Conservation (phyloP, 2,113 vertebrate genomes). For the Cyanocitta stelleri region DNA sequence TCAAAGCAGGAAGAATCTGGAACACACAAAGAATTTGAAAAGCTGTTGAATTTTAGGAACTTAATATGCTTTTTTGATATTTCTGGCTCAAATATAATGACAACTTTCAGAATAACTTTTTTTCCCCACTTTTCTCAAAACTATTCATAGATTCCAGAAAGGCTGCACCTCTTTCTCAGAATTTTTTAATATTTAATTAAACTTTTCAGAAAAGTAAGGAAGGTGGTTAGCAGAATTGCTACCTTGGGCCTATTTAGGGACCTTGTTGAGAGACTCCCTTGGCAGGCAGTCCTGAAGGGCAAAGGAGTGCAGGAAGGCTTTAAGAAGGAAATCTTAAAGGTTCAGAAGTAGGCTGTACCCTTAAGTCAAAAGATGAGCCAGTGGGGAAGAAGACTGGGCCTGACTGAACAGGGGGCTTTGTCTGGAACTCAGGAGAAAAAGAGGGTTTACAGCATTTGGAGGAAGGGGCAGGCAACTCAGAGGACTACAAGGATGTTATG, state of each 20-base stretch:
- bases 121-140: neutral
- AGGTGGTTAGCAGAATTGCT: neutral
- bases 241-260: neutral
- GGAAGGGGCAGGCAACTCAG: neutral
- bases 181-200: neutral
- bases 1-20: neutral
- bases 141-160: neutral
- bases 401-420: neutral
- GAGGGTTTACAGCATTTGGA: neutral
- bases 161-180: neutral
- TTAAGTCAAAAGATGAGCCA: neutral
- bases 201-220: neutral
- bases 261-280: neutral
- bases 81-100: neutral
- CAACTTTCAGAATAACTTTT: neutral
- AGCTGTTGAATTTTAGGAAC: neutral
- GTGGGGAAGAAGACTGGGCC: rapidly evolving
- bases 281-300: neutral
- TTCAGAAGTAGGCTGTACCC: neutral
- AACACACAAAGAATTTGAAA: neutral
- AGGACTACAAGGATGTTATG: neutral
- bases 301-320: neutral
- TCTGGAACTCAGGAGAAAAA: neutral
- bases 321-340: neutral
- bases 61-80: neutral